Evolutionary conservation across 2,797 vertebrate species (phyloP).

Genomic region (Enteromius mattozi): DNA sequence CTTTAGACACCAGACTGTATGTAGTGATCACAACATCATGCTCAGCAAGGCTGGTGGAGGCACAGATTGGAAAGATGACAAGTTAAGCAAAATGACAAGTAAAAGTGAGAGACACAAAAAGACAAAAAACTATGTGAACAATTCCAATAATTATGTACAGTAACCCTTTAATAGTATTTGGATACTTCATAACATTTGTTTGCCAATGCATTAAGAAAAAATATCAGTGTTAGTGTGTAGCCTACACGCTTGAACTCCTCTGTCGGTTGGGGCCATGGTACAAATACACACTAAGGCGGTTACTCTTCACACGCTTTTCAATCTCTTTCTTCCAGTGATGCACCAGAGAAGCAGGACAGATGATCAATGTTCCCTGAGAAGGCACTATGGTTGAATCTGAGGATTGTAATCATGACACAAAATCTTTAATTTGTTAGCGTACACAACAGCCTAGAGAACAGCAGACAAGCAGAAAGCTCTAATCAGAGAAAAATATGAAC

Average conservation of each 20-base stretch:
- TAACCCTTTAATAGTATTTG: too few relatives aligned
- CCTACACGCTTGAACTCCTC: slow-evolving; percentile 70
- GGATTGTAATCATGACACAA: neutral
- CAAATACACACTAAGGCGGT: slow-evolving; percentile 82
- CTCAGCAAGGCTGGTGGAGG: slow-evolving; percentile 80
- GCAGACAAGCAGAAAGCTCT: neutral
- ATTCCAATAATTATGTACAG: neutral
- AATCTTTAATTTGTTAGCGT: too few relatives aligned
- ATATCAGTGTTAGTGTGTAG: neutral
- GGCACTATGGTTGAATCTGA: slow-evolving; percentile 77
- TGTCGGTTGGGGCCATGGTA: slow-evolving; percentile 90
- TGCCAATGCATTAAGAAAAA: neutral
- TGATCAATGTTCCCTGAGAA: slow-evolving; percentile 85
- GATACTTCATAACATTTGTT: neutral
- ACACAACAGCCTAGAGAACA: neutral
- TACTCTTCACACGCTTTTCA: slow-evolving; percentile 78
- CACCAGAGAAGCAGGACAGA: slow-evolving; percentile 94
- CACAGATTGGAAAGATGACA: neutral
- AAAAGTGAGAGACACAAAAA: neutral
- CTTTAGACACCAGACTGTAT: slow-evolving; percentile 90
- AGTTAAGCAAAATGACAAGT: neutral
- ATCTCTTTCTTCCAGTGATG: slow-evolving; percentile 97
- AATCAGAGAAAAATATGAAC: neutral
- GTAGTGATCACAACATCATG: slow-evolving; percentile 94
- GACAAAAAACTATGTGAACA: neutral